Evolutionary conservation across 2,113 vertebrate species (phyloP).

Genomic region (Aegotheles bennettii): DNA sequence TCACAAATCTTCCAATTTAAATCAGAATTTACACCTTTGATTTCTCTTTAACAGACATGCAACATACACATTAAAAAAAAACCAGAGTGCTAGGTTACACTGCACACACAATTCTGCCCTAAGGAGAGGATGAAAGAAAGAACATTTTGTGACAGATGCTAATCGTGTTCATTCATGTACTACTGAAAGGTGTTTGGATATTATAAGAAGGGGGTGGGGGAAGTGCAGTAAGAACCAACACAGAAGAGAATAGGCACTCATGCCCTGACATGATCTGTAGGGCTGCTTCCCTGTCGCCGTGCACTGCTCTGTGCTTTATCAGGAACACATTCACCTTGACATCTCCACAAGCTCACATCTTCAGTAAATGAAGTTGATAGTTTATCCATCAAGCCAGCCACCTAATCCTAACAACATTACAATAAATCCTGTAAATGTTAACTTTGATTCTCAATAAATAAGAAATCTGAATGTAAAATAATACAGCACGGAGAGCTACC

Average conservation of each 20-base stretch:
- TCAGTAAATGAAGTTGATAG: neutral
- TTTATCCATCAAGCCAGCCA: neutral
- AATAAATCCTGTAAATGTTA: neutral
- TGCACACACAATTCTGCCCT: neutral
- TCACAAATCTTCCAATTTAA: neutral
- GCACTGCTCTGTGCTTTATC: neutral
- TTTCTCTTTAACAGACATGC: neutral
- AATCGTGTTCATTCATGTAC: conserved; percentile 25
- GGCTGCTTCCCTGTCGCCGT: neutral
- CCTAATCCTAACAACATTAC: neutral
- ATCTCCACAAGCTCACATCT: neutral
- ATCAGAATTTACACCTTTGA: neutral
- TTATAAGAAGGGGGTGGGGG: neutral
- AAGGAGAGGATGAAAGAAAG: conserved; percentile 28
- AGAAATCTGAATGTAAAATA: neutral
- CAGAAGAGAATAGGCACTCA: neutral
- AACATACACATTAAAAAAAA: neutral
- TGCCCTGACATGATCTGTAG: neutral
- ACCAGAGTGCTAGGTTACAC: neutral
- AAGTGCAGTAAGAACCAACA: neutral
- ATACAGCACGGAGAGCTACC: neutral
- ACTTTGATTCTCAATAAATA: neutral
- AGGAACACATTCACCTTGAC: neutral
- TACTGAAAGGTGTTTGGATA: neutral
- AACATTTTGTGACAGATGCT: conserved; percentile 45